phyloP scores from a whole-genome alignment of 2,797 vertebrate species.

The Champsocephalus esox region DNA sequence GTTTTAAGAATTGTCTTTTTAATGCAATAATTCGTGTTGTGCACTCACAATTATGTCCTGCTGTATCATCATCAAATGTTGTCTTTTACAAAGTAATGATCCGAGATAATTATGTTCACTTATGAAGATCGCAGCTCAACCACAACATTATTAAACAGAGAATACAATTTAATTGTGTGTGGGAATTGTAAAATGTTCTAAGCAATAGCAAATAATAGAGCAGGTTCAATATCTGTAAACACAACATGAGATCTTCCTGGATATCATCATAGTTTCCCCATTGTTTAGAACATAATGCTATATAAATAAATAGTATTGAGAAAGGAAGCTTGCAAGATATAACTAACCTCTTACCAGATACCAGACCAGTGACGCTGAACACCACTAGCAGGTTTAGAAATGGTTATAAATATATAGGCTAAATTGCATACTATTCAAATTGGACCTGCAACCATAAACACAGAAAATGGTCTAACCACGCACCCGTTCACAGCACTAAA shows the following conservation, averaged over 20 bases:
- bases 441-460: neutral
- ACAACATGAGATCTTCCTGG: neutral
- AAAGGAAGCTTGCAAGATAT: no score
- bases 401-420: no score
- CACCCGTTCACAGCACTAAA: conserved; percentile 7
- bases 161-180: conserved; percentile 1
- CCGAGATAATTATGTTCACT: neutral
- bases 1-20: neutral
- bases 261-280: neutral
- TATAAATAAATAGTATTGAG: conserved; percentile 1
- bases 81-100: neutral
- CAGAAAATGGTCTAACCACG: conserved; percentile 14
- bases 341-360: no score
- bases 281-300: conserved; percentile 12
- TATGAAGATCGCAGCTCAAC: neutral
- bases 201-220: neutral
- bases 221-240: neutral
- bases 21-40: neutral
- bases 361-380: no score
- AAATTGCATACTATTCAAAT: no score
- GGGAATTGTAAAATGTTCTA: neutral
- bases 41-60: neutral
- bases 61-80: neutral
- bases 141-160: neutral
- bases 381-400: no score